Evolutionary conservation across 2,888 invertebrate species (phyloP).

Genomic region (Protula sp.): DNA sequence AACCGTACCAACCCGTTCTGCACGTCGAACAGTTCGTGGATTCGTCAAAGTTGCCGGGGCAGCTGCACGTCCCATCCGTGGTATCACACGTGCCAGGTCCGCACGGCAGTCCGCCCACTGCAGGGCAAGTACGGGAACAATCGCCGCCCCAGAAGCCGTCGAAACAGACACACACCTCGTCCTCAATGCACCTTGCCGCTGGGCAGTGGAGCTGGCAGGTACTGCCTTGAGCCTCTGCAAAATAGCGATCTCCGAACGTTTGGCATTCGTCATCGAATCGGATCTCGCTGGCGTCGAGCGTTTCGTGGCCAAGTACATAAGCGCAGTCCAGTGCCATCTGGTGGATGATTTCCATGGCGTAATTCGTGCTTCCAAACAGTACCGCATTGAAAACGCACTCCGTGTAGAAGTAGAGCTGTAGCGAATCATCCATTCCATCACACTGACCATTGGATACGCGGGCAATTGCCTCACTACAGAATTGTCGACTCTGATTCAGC

Average conservation of each 20-base stretch:
- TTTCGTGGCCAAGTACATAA: not conserved
- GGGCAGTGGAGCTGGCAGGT: not conserved
- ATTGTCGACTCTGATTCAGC: not conserved
- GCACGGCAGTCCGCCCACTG: slow-evolving; percentile 16
- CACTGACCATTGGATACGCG: not conserved
- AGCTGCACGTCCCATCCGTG: slow-evolving; percentile 26
- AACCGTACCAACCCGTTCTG: slow-evolving; percentile 29
- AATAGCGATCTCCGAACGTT: not conserved
- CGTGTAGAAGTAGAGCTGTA: not conserved
- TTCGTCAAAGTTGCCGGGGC: slow-evolving; percentile 21
- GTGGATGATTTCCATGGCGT: not conserved
- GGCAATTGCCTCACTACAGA: not conserved
- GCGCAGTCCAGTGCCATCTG: not conserved
- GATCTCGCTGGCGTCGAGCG: not conserved
- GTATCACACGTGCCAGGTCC: slow-evolving; percentile 24
- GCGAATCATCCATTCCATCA: not conserved
- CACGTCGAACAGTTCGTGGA: slow-evolving; percentile 25
- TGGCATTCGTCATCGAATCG: no score
- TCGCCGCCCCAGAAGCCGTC: slow-evolving; percentile 26
- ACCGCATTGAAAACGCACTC: not conserved
- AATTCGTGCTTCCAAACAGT: not conserved
- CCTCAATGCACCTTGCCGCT: not conserved
- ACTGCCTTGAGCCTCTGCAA: not conserved
- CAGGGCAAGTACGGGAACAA: slow-evolving; percentile 26
- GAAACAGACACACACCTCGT: slow-evolving; percentile 22